Evolutionary conservation across 1,140 invertebrate species (phyloP), one percentile per base, ranked within the genome.

Genomic region (Chionoecetes opilio): DNA sequence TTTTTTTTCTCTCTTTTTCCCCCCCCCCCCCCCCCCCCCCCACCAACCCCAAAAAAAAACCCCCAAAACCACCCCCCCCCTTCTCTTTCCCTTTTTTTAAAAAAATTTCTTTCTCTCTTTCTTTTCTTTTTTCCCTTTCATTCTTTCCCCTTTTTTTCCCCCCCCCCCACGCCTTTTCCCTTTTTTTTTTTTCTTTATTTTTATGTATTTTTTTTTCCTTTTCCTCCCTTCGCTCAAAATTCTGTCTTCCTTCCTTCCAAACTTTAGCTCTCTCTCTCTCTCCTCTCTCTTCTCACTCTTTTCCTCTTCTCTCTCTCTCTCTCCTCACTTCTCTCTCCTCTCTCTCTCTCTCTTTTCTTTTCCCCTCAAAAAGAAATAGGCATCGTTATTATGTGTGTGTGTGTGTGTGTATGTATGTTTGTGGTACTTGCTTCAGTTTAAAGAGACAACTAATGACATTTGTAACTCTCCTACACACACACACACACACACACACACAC

Each of bases 21-120:
- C 63, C n/a, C 63, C n/a, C 63, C n/a, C 63, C n/a, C 63, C n/a
- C 63, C n/a, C 63, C n/a, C 63, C n/a, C 63, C n/a, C 63, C n/a
- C 63, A n/a, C 63, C 2, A 11, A 53, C 21, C 11, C 46, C 21
- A 53, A 53, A 14, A 1, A 53, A 14, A 14, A 11, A 0, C 46
- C 46, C 2, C 21, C 2, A 53, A 53, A 53, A 53, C 21, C 21
- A 53, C 21, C 0, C 21, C 46, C 21, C 46, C 46, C 8, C 11
- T 53, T 9, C n/a, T 17, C 5, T 46, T 46, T 46, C 41, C 14
- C 8, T 53, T 53, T 53, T 53, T 53, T 53, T 53, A 11, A 17
- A 53, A 17, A 11, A 53, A 53, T 53, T 53, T 75, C 63, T n/a
- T n/a, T 21, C 63, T 75, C 63, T 75, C 63, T n/a, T n/a, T 21